These are phyloP conservation scores for Emberiza fucata DNA, from an alignment of 2,113 vertebrate species.

Conservation along the genomic window DNA sequence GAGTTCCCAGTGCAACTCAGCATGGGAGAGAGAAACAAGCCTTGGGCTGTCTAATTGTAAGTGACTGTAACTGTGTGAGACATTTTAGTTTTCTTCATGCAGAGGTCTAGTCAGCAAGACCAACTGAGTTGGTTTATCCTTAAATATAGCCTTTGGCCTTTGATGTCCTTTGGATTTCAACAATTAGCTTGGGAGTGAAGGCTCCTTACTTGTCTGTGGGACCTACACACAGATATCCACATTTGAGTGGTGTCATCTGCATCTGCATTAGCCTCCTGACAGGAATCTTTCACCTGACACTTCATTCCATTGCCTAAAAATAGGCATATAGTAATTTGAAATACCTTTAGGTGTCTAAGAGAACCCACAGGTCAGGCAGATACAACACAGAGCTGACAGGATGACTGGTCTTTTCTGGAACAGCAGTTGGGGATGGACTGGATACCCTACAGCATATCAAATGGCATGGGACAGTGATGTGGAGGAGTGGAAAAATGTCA, in stretches of 20 bases:
- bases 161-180: background rate
- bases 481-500: background rate
- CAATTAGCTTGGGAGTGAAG: background rate
- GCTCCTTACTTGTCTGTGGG: background rate
- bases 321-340: background rate
- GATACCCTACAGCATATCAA: background rate
- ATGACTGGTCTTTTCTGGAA: background rate
- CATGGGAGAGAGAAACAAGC: background rate
- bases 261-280: background rate
- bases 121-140: background rate
- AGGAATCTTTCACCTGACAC: background rate
- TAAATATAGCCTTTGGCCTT: background rate
- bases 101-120: background rate
- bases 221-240: background rate
- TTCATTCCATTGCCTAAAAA: background rate
- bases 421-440: accelerated
- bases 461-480: background rate
- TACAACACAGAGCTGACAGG: background rate
- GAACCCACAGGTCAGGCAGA: background rate
- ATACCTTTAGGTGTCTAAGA: background rate
- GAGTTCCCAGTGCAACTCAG: background rate
- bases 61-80: background rate
- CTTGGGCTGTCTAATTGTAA: background rate
- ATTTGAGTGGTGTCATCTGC: background rate
- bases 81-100: background rate